phyloP scores from a whole-genome alignment of 1,140 invertebrate genomes.

The Scaptomyza hsui region DNA sequence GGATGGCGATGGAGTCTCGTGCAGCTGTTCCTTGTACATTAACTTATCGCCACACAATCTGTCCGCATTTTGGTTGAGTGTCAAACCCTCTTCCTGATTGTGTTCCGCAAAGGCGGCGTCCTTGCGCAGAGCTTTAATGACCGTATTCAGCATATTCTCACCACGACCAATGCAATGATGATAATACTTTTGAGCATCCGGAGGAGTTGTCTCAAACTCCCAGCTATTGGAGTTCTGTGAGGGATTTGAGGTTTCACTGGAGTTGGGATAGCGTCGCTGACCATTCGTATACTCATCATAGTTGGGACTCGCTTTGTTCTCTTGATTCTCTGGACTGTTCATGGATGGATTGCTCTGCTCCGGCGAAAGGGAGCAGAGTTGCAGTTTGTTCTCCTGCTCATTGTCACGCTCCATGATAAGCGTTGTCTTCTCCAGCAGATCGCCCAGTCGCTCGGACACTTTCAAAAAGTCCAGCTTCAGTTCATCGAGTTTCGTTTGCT shows the following conservation, averaged over 20 bases:
- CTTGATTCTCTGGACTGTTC: slow-evolving; percentile 39
- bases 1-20: slow-evolving; percentile 72
- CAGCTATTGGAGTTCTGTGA: slow-evolving; percentile 72
- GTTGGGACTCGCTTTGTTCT: slow-evolving; percentile 59
- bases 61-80: slow-evolving; percentile 59
- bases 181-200: slow-evolving; percentile 58
- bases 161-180: slow-evolving; percentile 56
- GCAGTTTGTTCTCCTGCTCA: slow-evolving; percentile 58
- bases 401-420: slow-evolving; percentile 77
- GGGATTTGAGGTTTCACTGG: slow-evolving; percentile 69
- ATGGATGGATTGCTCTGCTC: slow-evolving; percentile 44
- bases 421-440: slow-evolving; percentile 73
- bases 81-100: slow-evolving; percentile 59
- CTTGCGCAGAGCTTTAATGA: slow-evolving; percentile 70
- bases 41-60: slow-evolving; percentile 53
- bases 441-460: slow-evolving; percentile 71
- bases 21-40: slow-evolving; percentile 59
- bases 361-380: slow-evolving; percentile 52
- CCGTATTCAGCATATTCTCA: slow-evolving; percentile 69
- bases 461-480: slow-evolving; percentile 71
- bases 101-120: slow-evolving; percentile 58
- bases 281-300: slow-evolving; percentile 62
- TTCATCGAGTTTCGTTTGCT: slow-evolving; percentile 67
- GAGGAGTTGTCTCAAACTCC: slow-evolving; percentile 61
- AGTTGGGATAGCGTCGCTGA: slow-evolving; percentile 63